Conservation (phyloP, 2,797 vertebrate genomes). For the Sarcophilus harrisii region DNA sequence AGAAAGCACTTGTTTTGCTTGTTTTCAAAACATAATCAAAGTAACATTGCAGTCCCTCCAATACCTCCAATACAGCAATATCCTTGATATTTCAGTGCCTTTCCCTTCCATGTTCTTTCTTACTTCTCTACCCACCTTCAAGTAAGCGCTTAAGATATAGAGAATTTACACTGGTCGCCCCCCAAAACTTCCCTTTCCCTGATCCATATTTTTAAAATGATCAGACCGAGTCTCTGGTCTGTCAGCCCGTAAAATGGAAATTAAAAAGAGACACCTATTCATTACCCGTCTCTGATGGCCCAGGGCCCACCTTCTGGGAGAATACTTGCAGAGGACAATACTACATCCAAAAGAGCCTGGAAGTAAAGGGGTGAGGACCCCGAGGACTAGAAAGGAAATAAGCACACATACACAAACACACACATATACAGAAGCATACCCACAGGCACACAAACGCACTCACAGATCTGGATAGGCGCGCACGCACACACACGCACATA, state of each 20-base stretch:
- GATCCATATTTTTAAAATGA: neutral
- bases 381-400: neutral
- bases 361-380: conserved; percentile 4
- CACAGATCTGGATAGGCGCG: neutral
- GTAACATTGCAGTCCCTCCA: neutral
- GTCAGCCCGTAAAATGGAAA: neutral
- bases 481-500: fast-evolving
- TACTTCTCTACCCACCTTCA: neutral
- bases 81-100: neutral
- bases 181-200: conserved; percentile 4
- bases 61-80: too few species aligned
- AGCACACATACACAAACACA: neutral
- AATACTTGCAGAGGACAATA: conserved; percentile 72
- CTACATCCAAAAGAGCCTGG: neutral
- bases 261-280: conserved; percentile 32
- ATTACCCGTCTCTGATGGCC: neutral
- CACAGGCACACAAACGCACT: neutral
- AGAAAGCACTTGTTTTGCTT: neutral
- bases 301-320: conserved; percentile 6
- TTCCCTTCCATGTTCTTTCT: too few species aligned
- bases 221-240: neutral
- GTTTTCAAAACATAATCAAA: neutral
- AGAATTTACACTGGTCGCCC: neutral
- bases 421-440: too few species aligned
- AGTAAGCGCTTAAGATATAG: neutral